These are phyloP conservation scores for Ormyrus thymus DNA, from an alignment of 2,888 invertebrate species.

Conservation along the genomic window DNA sequence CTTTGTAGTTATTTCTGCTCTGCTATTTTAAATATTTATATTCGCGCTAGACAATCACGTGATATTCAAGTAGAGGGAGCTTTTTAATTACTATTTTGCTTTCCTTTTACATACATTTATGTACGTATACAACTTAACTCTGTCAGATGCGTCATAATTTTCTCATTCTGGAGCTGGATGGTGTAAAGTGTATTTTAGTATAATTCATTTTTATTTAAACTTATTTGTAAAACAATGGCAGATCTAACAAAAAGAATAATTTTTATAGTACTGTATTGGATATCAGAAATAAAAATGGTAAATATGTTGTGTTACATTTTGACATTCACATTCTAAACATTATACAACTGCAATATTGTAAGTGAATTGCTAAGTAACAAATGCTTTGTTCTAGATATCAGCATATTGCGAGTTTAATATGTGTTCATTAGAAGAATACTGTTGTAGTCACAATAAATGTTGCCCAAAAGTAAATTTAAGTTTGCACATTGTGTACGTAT, in stretches of 20 bases:
- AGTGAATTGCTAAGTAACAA: not conserved
- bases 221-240: slow-evolving; percentile 43
- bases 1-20: no score
- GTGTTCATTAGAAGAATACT: slow-evolving; percentile 60
- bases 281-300: slow-evolving; percentile 55
- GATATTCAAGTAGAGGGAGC: no score
- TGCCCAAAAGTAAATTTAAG: slow-evolving; percentile 55
- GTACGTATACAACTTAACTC: no score
- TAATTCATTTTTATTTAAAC: slow-evolving; percentile 20
- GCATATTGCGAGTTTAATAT: slow-evolving; percentile 61
- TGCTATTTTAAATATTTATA: no score
- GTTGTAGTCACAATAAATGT: slow-evolving; percentile 63
- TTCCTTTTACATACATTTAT: no score
- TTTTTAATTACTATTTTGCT: no score
- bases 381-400: slow-evolving; percentile 39
- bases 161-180: not conserved
- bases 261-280: slow-evolving; percentile 55
- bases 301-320: not conserved
- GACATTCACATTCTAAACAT: no score
- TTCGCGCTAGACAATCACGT: no score
- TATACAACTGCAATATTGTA: not conserved
- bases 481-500: slow-evolving; percentile 35
- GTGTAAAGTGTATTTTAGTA: not conserved
- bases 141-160: not conserved
- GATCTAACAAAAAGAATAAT: slow-evolving; percentile 56